Evolutionary conservation across 2,113 vertebrate species (phyloP).

Genomic region (Terrapene triunguis): DNA sequence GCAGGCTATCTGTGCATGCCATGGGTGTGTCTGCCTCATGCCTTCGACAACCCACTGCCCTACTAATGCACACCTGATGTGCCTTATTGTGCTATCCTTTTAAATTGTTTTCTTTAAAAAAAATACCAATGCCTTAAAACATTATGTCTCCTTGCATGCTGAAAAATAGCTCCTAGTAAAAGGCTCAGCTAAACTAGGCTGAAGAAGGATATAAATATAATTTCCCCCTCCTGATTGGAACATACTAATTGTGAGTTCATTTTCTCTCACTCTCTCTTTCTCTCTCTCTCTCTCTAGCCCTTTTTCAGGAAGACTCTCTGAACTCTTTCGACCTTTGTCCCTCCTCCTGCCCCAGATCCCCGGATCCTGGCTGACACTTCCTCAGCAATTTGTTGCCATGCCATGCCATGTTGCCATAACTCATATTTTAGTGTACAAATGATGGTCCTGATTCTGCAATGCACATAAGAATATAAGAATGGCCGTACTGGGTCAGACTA

Average conservation of each 20-base stretch:
- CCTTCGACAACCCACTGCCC: fast-evolving
- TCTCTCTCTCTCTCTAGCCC: too few relatives aligned
- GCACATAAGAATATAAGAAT: neutral
- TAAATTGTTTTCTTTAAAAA: neutral
- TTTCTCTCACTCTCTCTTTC: neutral
- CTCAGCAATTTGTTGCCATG: neutral
- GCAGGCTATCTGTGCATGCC: neutral
- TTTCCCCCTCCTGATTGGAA: neutral
- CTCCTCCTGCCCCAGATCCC: neutral
- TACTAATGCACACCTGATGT: neutral
- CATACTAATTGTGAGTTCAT: neutral
- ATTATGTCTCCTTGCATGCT: neutral
- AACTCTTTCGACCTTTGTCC: neutral
- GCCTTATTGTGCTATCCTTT: neutral
- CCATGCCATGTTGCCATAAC: neutral
- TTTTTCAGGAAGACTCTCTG: neutral
- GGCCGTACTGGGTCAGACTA: too few relatives aligned
- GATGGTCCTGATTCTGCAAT: neutral
- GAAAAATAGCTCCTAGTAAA: neutral
- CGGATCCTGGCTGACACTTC: neutral
- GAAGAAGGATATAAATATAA: neutral
- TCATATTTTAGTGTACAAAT: neutral
- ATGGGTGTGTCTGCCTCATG: neutral
- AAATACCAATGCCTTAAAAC: neutral
- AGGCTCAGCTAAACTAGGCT: neutral